phyloP scores from a whole-genome alignment of 2,797 vertebrate genomes.

The Phoeniculus purpureus region DNA sequence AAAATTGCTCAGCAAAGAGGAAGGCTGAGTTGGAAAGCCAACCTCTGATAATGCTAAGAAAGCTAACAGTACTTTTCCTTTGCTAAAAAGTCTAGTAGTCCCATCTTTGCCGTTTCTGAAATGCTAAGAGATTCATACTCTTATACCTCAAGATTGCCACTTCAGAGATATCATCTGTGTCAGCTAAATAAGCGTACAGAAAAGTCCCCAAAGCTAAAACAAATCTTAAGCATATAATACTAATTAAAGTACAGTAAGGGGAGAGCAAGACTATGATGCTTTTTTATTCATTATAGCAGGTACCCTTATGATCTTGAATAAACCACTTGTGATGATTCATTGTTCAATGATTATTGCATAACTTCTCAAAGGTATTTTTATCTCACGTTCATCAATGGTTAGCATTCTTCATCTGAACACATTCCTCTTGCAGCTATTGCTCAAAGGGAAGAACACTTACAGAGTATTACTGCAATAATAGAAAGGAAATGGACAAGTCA shows the following conservation, averaged over 20 bases:
- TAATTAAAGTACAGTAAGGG: neutral
- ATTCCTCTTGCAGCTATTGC: neutral
- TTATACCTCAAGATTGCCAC: neutral
- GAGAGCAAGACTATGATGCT: neutral
- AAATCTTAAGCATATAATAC: neutral
- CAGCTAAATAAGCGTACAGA: neutral
- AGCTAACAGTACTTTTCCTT: neutral
- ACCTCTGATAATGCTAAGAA: neutral
- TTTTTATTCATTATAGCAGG: neutral
- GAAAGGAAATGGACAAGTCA: neutral
- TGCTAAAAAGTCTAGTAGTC: neutral
- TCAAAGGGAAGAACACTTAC: neutral
- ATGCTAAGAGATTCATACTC: neutral
- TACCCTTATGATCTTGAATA: neutral
- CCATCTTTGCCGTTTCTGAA: neutral
- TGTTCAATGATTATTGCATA: neutral
- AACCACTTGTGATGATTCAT: neutral
- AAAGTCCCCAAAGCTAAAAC: neutral
- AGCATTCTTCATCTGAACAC: neutral
- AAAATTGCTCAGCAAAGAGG: neutral
- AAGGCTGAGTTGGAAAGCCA: neutral
- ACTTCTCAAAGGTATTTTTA: conserved; percentile 25
- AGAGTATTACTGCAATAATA: neutral
- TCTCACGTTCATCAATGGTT: neutral
- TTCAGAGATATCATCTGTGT: neutral